Percentiles rank a stretch among this genome's conserved stretches.
Conservation (phyloP, 2,888 invertebrate genomes). For the Epinotia bilunana region DNA sequence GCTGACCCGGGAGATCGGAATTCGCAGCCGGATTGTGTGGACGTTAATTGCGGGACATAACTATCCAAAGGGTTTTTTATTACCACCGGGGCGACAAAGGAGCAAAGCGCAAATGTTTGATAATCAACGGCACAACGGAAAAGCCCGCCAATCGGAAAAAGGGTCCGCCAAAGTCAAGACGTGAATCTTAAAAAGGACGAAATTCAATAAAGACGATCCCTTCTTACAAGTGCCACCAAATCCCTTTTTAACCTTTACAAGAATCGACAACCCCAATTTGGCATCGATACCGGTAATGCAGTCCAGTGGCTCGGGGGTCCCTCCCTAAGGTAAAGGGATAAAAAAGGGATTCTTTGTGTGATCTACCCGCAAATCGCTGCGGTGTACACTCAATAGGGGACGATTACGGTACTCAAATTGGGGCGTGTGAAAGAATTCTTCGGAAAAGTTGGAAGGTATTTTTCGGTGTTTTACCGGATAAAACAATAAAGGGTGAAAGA, state of each 20-base stretch:
- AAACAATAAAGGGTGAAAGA: constrained; percentile 46
- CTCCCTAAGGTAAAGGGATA: constrained; percentile 71
- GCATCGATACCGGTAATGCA: constrained; percentile 78
- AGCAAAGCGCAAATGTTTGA: constrained; percentile 21
- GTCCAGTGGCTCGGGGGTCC: constrained; percentile 64
- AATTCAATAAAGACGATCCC: constrained; percentile 47
- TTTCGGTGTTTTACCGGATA: constrained; percentile 44
- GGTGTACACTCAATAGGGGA: constrained; percentile 66
- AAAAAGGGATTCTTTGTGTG: constrained; percentile 77
- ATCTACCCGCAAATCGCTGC: constrained; percentile 74
- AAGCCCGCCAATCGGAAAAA: constrained; percentile 51
- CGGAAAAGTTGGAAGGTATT: constrained; percentile 42
- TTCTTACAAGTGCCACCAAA: constrained; percentile 67
- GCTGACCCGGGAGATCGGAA: constrained; percentile 73
- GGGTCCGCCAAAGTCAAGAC: constrained; percentile 53
- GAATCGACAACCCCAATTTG: constrained; percentile 75
- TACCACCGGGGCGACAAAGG: constrained; percentile 59
- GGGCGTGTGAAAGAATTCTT: constrained; percentile 65
- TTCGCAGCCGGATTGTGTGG: constrained; percentile 77
- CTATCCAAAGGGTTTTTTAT: constrained; percentile 73
- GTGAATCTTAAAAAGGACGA: constrained; percentile 43
- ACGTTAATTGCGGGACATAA: constrained; percentile 81
- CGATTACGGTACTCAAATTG: constrained; percentile 69
- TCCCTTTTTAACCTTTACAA: constrained; percentile 71
- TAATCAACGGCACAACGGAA: constrained; percentile 38